Conservation (phyloP, 2,888 invertebrate species). For the Noctua janthe region DNA sequence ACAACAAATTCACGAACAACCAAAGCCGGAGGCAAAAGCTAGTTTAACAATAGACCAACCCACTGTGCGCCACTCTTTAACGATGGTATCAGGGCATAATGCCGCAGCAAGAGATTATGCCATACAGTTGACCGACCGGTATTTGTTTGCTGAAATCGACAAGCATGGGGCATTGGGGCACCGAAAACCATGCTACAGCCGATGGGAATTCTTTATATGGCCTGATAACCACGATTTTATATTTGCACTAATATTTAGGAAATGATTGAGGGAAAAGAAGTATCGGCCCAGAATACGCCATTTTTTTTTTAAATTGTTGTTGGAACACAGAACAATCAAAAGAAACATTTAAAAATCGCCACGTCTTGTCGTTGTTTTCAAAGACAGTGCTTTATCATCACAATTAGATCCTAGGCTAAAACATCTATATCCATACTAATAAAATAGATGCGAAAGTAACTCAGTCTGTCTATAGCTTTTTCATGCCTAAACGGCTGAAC, state of each 20-base stretch:
- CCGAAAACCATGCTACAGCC: slow-evolving; percentile 46
- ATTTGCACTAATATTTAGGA: slow-evolving; percentile 25
- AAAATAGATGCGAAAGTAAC: not conserved
- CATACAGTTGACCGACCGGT: slow-evolving; percentile 80
- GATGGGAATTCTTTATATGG: slow-evolving; percentile 59
- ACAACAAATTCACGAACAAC: not conserved
- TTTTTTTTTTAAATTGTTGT: no score
- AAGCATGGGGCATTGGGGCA: slow-evolving; percentile 53
- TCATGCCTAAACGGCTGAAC: not conserved
- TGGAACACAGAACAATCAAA: not conserved
- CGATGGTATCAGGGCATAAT: slow-evolving; percentile 80
- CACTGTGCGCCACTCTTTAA: slow-evolving; percentile 70
- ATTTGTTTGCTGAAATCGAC: slow-evolving; percentile 81
- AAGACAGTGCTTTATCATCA: not conserved
- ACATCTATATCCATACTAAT: not conserved
- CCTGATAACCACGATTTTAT: slow-evolving; percentile 65
- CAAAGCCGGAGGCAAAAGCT: not conserved
- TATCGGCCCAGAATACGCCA: not conserved
- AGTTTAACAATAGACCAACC: not conserved
- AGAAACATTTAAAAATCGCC: not conserved
- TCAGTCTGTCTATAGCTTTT: not conserved
- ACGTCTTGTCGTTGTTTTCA: not conserved
- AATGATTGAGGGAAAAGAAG: not conserved
- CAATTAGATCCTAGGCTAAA: no score
- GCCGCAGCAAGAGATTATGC: slow-evolving; percentile 83